Evolutionary conservation across 2,113 vertebrate species (phyloP).

Genomic region (Nothobranchius furzeri): DNA sequence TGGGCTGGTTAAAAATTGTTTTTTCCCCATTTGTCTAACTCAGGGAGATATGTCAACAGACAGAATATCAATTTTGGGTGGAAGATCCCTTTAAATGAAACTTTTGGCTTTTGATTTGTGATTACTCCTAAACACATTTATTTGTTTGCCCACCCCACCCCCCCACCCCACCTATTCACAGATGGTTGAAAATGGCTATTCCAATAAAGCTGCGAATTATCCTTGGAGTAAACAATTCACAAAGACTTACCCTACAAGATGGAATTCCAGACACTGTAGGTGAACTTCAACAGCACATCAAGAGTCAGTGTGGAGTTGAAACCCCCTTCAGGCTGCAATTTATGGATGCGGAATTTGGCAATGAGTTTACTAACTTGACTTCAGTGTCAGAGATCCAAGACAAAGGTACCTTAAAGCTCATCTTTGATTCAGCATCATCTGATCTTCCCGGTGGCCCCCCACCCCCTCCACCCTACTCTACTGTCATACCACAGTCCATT

Average conservation of each 20-base stretch:
- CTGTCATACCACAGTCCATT: no score
- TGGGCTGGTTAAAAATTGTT: no score
- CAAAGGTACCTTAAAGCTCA: no score
- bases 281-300: constrained; percentile 11
- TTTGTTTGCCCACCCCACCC: constrained; percentile 10
- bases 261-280: constrained; percentile 6
- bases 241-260: background rate
- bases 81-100: constrained; percentile 9
- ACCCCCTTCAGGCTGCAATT: background rate
- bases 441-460: no score
- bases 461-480: no score
- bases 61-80: constrained; percentile 4
- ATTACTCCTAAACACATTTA: constrained; percentile 36
- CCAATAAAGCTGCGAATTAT: constrained; percentile 3
- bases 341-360: constrained; percentile 9
- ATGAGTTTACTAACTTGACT: constrained; percentile 9
- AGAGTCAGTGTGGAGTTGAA: background rate
- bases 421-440: no score
- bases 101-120: constrained; percentile 28
- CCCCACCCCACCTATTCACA: background rate
- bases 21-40: no score
- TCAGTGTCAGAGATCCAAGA: background rate
- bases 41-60: no score
- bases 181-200: background rate
- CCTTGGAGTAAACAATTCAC: background rate